A percentile compares a stretch with the other conserved stretches of the same genome.
These are phyloP conservation scores for Cavia porcellus DNA, from an alignment of 2,113 vertebrate genomes.

Conservation along the genomic window DNA sequence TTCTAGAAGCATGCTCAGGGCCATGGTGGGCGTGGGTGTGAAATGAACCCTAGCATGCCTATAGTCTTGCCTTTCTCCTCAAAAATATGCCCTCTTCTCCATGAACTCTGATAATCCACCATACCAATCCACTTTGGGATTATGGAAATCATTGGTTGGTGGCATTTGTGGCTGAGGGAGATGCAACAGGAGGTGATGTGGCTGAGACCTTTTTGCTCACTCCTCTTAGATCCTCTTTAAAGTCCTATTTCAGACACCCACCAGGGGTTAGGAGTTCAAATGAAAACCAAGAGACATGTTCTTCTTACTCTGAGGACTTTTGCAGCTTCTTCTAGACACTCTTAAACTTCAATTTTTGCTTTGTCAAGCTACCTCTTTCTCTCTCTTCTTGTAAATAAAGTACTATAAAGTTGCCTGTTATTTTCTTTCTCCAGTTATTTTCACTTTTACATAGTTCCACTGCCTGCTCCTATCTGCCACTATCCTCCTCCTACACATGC, in stretches of 20 bases:
- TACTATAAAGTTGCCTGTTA: neutral
- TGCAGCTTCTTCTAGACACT: neutral
- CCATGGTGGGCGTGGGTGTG: neutral
- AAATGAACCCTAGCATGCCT: neutral
- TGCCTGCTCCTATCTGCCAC: neutral
- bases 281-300: neutral
- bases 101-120: neutral
- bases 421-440: slow-evolving; percentile 34
- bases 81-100: neutral
- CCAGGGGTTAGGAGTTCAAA: neutral
- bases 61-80: neutral
- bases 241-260: neutral
- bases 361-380: neutral
- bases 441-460: neutral
- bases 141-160: neutral
- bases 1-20: neutral
- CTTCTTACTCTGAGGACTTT: neutral
- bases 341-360: neutral
- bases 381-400: neutral
- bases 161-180: neutral
- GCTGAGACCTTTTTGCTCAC: neutral
- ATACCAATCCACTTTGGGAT: neutral
- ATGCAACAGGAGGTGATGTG: neutral
- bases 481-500: neutral
- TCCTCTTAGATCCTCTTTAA: neutral